Evolutionary conservation across 2,888 invertebrate species (phyloP).

Genomic region (Carterocephalus palaemon): DNA sequence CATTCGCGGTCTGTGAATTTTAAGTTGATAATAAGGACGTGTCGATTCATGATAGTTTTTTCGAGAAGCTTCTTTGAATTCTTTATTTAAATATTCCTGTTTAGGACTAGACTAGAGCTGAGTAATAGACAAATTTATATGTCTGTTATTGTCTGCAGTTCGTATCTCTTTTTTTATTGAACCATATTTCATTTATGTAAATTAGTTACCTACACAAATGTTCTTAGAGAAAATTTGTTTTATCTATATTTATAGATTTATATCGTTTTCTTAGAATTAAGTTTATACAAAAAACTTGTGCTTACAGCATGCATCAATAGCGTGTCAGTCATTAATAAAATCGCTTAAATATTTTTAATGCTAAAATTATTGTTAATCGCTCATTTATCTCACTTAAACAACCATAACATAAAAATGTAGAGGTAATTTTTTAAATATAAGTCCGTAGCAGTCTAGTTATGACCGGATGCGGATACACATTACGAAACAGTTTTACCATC

Average conservation of each 20-base stretch:
- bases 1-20: conserved; percentile 14
- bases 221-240: too few relatives aligned
- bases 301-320: too few relatives aligned
- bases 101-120: conserved; percentile 2
- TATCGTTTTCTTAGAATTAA: too few relatives aligned
- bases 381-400: too few relatives aligned
- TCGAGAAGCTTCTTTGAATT: conserved; percentile 1
- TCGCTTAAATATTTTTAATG: too few relatives aligned
- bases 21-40: conserved; percentile 15
- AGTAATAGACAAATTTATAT: neutral
- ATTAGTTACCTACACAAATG: too few relatives aligned
- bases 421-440: too few relatives aligned
- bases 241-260: too few relatives aligned
- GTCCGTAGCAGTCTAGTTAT: conserved; percentile 9
- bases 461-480: conserved; percentile 10
- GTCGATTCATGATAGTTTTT: conserved; percentile 7
- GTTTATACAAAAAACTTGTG: too few relatives aligned
- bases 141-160: neutral
- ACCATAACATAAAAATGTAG: too few relatives aligned
- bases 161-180: neutral
- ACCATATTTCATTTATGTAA: neutral
- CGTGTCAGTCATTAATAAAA: too few relatives aligned
- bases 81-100: neutral
- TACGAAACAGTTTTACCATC: conserved; percentile 24
- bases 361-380: too few relatives aligned